Evolutionary conservation across 1,140 invertebrate species (phyloP), one percentile per base, ranked within the genome.

Genomic region (Drosophila asahinai): DNA sequence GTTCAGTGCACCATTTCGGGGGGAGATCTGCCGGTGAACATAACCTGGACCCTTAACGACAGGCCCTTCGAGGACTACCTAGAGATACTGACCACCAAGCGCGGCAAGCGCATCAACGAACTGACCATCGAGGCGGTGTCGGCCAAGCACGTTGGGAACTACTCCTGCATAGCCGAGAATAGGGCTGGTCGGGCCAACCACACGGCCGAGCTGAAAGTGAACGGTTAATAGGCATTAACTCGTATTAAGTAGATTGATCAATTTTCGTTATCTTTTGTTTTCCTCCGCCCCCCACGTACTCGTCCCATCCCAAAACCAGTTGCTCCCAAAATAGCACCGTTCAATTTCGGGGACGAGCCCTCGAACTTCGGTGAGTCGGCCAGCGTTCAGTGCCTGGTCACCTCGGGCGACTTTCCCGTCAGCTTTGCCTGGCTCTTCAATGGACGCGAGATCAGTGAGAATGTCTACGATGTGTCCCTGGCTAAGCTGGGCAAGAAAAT

Each of bases 141-240:
- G 77, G 95, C 96, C 54, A 94, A 95, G 83, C 96, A 97, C 93
- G 95, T 94, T 45, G 96, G 97, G 54, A 96, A 97, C 92, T 98
- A 97, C 93, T 96, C 96, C 54, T 97, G 97, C 94, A 94, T 94
- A 52, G 96, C 95, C 78, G 94, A 94, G 57, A 97, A 97, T 93
- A 93, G 93, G 27, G 96, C 95, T 75, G 96, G 96, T 66, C 93
- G 93, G 75, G 94, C 94, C 54, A 95, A 94, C 86, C 95, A 96
- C 89, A 95, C 96, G 47, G 94, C 96, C 40, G 93, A 93, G 81
- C 93, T 97, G 84, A 94, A 95, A 91, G 95, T 97, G 75, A 96
- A 97, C 94, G 96, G 96, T 96, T 89, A 95, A 79, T 81, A 27
- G 27, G 70, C 40, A 17, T 8, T 7, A 33, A 8, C 11, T 38